Evolutionary conservation across 2,113 vertebrate genomes (phyloP).

Genomic region (Hymenochirus boettgeri): DNA sequence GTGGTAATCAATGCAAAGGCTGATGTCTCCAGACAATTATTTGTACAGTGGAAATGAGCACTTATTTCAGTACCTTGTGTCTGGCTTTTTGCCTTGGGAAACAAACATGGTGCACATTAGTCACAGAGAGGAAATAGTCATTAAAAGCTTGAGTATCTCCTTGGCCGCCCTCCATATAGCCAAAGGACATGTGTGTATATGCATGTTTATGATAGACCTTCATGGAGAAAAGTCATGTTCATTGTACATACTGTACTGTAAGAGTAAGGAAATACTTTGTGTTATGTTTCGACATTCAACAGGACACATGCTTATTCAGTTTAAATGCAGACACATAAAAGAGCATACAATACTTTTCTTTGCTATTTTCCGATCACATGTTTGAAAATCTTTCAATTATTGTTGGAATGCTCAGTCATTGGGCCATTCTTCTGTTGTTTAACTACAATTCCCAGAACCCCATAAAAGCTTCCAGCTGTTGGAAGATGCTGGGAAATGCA

Average conservation of each 20-base stretch:
- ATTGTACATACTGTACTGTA: not conserved
- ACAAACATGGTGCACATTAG: slow-evolving; percentile 3
- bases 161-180: not conserved
- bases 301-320: too few relatives aligned
- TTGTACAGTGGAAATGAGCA: not conserved
- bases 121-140: not conserved
- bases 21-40: not conserved
- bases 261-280: slow-evolving; percentile 10
- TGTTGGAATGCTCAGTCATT: too few relatives aligned
- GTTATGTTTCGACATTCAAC: not conserved
- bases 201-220: too few relatives aligned
- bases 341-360: too few relatives aligned
- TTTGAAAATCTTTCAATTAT: too few relatives aligned
- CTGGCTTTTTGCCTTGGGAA: not conserved
- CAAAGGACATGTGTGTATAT: not conserved
- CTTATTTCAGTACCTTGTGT: not conserved
- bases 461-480: too few relatives aligned
- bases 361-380: too few relatives aligned
- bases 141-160: not conserved
- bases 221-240: not conserved
- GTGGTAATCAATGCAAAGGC: not conserved
- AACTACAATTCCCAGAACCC: too few relatives aligned
- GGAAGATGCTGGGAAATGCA: too few relatives aligned
- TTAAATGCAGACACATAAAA: too few relatives aligned
- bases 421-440: too few relatives aligned